Conservation (phyloP, 2,113 vertebrate species). For the Oriolus oriolus region DNA sequence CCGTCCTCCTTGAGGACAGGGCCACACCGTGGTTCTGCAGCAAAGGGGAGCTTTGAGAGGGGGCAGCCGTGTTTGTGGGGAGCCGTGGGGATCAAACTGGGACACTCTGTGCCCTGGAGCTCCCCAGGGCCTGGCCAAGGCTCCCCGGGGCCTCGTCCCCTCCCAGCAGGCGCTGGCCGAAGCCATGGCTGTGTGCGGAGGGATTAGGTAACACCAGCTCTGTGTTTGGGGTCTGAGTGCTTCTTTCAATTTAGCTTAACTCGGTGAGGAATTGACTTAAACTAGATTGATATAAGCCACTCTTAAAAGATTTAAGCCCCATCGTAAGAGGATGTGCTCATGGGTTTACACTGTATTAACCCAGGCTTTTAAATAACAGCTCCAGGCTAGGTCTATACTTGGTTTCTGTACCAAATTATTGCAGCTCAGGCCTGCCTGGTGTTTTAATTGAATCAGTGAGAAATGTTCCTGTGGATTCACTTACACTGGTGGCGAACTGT, state of each 20-base stretch:
- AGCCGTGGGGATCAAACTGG: background rate
- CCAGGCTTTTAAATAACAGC: conserved; percentile 47
- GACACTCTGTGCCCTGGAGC: background rate
- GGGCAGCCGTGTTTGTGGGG: background rate
- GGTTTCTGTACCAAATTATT: background rate
- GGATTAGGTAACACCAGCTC: background rate
- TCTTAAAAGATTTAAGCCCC: conserved; percentile 54
- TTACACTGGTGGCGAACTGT: background rate
- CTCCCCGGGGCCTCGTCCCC: background rate
- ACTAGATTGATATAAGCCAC: conserved; percentile 64
- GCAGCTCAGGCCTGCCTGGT: background rate
- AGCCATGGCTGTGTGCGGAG: background rate
- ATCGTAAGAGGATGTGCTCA: conserved; percentile 55
- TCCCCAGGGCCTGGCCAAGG: background rate
- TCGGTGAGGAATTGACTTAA: conserved; percentile 56
- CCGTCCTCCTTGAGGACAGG: background rate
- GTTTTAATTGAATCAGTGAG: background rate
- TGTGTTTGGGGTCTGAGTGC: conserved; percentile 41
- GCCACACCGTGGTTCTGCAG: fast-evolving
- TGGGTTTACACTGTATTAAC: conserved; percentile 61
- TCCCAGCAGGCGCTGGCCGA: background rate
- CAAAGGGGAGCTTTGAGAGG: background rate
- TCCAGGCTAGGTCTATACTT: conserved; percentile 51
- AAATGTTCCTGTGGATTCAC: background rate
- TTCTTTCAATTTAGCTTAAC: conserved; percentile 59